Conservation (phyloP, 2,113 vertebrate species). For the Guaruba guarouba region DNA sequence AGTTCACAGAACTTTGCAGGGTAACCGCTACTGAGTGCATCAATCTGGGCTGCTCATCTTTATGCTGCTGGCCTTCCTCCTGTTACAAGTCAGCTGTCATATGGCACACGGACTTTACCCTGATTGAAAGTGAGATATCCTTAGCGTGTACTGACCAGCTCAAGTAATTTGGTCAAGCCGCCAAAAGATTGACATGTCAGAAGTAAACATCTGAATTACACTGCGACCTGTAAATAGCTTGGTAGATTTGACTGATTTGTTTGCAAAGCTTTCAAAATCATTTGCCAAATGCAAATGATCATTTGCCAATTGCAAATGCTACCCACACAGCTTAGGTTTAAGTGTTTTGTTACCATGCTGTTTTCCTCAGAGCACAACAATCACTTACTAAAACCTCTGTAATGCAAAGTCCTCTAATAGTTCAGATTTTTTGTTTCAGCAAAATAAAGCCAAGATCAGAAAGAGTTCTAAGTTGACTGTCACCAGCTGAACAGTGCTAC, state of each 20-base stretch:
- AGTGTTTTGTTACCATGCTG: neutral
- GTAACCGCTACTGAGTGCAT: neutral
- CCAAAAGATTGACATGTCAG: neutral
- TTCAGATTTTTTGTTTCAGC: neutral
- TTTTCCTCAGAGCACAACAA: neutral
- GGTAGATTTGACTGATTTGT: neutral
- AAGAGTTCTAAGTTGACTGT: neutral
- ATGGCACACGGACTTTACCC: neutral
- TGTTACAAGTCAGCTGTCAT: neutral
- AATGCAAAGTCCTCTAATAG: neutral
- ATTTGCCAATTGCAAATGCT: neutral
- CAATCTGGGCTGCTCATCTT: neutral
- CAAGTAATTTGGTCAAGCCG: neutral
- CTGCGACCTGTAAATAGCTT: neutral
- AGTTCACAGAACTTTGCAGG: neutral
- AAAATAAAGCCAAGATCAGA: neutral
- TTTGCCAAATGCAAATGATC: neutral
- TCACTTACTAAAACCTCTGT: neutral
- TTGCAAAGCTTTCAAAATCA: neutral
- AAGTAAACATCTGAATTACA: neutral
- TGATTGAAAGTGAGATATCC: neutral
- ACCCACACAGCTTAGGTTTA: neutral
- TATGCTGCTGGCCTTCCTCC: neutral
- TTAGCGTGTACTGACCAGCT: neutral
- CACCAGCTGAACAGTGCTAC: neutral